Evolutionary conservation across 2,888 invertebrate species (phyloP).

Genomic region (Automeris io): DNA sequence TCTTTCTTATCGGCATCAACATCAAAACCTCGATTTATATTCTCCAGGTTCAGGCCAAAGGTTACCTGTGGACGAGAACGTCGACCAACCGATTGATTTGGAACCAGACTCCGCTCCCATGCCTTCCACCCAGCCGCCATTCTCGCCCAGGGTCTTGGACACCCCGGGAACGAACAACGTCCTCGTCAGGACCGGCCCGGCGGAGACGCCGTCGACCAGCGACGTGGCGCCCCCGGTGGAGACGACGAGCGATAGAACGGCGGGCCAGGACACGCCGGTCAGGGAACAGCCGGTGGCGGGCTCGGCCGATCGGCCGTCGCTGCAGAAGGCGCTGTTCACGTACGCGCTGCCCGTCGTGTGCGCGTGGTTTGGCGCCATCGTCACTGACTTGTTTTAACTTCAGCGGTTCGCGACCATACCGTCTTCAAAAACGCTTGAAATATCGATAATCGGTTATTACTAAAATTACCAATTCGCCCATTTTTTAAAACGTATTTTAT

Average conservation of each 20-base stretch:
- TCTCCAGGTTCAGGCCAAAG: constrained; percentile 48
- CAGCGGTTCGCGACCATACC: background rate
- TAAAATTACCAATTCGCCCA: no score
- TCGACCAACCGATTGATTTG: constrained; percentile 31
- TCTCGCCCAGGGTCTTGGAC: constrained; percentile 41
- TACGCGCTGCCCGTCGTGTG: constrained; percentile 89
- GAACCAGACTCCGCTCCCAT: constrained; percentile 21
- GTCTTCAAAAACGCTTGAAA: background rate
- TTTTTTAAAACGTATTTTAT: no score
- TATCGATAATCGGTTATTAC: no score
- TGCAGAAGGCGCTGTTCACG: constrained; percentile 81
- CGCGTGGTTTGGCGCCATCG: constrained; percentile 90
- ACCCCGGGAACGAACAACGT: constrained; percentile 42
- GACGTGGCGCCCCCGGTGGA: constrained; percentile 11
- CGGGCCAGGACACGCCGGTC: constrained; percentile 13
- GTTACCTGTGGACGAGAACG: constrained; percentile 29
- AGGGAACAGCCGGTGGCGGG: constrained; percentile 41
- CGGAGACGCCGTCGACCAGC: constrained; percentile 18
- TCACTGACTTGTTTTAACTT: constrained; percentile 87
- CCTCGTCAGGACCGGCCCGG: constrained; percentile 18
- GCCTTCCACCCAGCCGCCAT: constrained; percentile 33
- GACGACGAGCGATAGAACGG: background rate
- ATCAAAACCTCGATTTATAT: no score
- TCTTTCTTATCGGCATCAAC: background rate
- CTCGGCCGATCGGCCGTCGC: constrained; percentile 63